Evolutionary conservation across 2,113 vertebrate genomes (phyloP).

Genomic region (Hipposideros armiger): DNA sequence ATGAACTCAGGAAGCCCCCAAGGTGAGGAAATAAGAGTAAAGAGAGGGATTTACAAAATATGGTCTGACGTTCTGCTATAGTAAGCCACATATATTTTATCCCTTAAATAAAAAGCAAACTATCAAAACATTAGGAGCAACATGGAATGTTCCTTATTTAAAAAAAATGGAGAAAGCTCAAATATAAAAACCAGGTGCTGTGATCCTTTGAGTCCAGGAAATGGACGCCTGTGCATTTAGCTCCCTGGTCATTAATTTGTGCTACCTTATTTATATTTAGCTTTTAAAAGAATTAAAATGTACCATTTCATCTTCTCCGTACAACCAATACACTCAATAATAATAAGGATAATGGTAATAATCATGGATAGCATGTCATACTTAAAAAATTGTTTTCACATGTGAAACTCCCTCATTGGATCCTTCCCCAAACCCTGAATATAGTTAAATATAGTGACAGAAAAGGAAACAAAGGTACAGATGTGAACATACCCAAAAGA

Average conservation of each 20-base stretch:
- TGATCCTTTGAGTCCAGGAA: background rate
- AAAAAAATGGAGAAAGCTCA: background rate
- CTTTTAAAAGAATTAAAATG: background rate
- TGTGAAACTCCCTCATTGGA: background rate
- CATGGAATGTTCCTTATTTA: background rate
- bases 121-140: constrained; percentile 12
- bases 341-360: background rate
- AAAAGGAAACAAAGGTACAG: background rate
- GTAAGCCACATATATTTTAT: background rate
- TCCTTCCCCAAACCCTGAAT: background rate
- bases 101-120: constrained; percentile 33
- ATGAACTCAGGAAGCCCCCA: constrained; percentile 58
- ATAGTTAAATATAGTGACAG: background rate
- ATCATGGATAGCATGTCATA: background rate
- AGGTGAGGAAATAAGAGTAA: constrained; percentile 42
- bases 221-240: background rate
- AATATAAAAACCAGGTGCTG: constrained; percentile 53
- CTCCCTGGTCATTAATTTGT: background rate
- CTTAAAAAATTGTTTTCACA: background rate
- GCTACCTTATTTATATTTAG: background rate
- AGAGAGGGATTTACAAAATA: constrained; percentile 35
- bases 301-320: background rate
- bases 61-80: background rate
- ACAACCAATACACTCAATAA: background rate
- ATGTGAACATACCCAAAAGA: background rate